Evolutionary conservation across 2,797 vertebrate species (phyloP), one percentile per base, ranked within the genome.

Genomic region (Scomberomorus guttatus): DNA sequence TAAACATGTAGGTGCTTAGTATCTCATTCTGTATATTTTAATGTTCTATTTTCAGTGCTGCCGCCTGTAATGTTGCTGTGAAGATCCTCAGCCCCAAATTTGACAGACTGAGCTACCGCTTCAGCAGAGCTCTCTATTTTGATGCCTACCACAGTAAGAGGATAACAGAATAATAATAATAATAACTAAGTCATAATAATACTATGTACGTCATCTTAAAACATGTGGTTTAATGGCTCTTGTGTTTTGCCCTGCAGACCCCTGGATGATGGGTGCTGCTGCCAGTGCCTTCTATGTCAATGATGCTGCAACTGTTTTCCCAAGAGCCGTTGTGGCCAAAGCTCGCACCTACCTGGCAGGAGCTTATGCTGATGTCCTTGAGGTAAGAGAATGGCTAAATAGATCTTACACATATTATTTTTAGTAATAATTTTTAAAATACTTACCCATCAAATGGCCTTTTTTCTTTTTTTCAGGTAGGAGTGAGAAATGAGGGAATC

Each of bases 1-100:
- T 22, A 10, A 70, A 48, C 17, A 44, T 24, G 15, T 34, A 4
- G 46, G 14, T 39, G 34, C 2, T 5, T 15, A 3, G 10, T 67
- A 63, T 75, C 25, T 67, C 18, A 64, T 17, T 11, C 11, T 24
- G 17, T 24, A 13, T 12, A 74, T 69, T 9, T 55, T 3, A 51
- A 66, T 68, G 0, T 62, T 84, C 3, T 32, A 1, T 34, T 90
- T 93, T 79, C 84, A 98, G 97, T 89, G 95, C 96, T 91, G 89
- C 95, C 79, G 95, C 96, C 76, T 96, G 96, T 86, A 96, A 95
- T 66, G 95, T 97, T 89, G 97, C 95, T 65, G 0, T 97, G 42
- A 96, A 87, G 82, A 75, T 94, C 55, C 86, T 98, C 54, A 96
- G 89, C 68, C 92, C 89, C 64, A 97, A 93, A 85, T 90, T 95